A percentile compares a stretch with the other conserved stretches of the same genome.
phyloP scores from a whole-genome alignment of 2,113 vertebrate genomes.

The Ciconia maguari region DNA sequence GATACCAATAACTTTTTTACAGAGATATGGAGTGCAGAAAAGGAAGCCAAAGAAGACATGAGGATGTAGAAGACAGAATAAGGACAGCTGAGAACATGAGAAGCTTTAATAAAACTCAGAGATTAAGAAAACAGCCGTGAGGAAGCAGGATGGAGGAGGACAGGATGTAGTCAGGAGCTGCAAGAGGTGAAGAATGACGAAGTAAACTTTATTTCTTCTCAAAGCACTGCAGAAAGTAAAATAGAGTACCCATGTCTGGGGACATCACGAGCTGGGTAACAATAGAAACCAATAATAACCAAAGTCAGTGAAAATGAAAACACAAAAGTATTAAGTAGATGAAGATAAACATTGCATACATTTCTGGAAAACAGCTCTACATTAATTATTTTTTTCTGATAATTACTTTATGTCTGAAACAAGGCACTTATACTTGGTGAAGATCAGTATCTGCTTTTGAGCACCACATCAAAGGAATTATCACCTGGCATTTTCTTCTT shows the following conservation, averaged over 20 bases:
- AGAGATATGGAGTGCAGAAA: neutral
- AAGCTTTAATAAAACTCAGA: neutral
- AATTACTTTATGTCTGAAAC: neutral
- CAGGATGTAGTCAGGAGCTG: neutral
- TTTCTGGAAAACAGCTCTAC: neutral
- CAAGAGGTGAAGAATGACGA: neutral
- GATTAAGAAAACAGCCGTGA: neutral
- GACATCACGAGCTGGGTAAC: neutral
- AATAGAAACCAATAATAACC: neutral
- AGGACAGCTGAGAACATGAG: neutral
- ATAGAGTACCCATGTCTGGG: too few relatives aligned
- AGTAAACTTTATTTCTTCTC: neutral
- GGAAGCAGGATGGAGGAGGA: neutral
- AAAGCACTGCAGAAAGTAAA: neutral
- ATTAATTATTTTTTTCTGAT: neutral
- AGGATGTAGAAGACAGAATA: neutral
- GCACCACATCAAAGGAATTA: neutral
- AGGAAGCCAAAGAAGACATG: neutral
- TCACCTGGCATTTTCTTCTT: neutral
- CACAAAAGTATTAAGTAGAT: neutral
- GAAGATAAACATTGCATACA: neutral
- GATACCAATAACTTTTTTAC: neutral
- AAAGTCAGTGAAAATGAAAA: neutral
- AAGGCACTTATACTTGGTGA: neutral
- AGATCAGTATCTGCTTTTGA: neutral